Evolutionary conservation across 2,888 invertebrate genomes (phyloP).

Genomic region (Drosophila dives): DNA sequence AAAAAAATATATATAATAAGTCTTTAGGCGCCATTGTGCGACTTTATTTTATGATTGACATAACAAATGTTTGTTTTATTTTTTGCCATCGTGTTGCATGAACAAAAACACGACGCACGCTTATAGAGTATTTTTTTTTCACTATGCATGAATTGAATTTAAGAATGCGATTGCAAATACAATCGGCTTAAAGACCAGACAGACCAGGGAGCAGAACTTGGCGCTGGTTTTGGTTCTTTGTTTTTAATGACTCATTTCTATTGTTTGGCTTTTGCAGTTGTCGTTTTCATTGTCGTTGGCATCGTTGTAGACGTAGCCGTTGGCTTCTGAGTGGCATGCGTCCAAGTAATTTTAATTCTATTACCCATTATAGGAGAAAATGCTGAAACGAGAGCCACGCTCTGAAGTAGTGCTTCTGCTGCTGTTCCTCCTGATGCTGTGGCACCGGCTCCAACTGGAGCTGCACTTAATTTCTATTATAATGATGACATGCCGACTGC

Average conservation of each 20-base stretch:
- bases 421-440: conserved; percentile 19
- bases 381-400: conserved; percentile 40
- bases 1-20: background rate
- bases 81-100: background rate
- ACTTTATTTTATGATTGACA: background rate
- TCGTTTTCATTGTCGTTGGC: conserved; percentile 18
- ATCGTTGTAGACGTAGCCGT: conserved; percentile 20
- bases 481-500: conserved; percentile 75
- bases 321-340: conserved; percentile 59
- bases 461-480: conserved; percentile 77
- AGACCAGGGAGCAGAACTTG: conserved; percentile 24
- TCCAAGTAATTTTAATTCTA: conserved; percentile 76
- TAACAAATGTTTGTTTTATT: background rate
- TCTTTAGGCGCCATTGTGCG: background rate
- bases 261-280: conserved; percentile 60
- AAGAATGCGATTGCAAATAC: conserved; percentile 7
- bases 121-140: background rate
- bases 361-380: conserved; percentile 64
- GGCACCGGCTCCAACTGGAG: conserved; percentile 37
- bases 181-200: conserved; percentile 38
- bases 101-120: background rate
- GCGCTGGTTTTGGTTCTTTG: conserved; percentile 60
- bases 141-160: conserved; percentile 14
- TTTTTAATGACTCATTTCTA: conserved; percentile 64
- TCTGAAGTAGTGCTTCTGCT: conserved; percentile 31